Evolutionary conservation across 2,888 invertebrate species (phyloP), one percentile per base, ranked within the genome.

Genomic region (Papilio protenor): DNA sequence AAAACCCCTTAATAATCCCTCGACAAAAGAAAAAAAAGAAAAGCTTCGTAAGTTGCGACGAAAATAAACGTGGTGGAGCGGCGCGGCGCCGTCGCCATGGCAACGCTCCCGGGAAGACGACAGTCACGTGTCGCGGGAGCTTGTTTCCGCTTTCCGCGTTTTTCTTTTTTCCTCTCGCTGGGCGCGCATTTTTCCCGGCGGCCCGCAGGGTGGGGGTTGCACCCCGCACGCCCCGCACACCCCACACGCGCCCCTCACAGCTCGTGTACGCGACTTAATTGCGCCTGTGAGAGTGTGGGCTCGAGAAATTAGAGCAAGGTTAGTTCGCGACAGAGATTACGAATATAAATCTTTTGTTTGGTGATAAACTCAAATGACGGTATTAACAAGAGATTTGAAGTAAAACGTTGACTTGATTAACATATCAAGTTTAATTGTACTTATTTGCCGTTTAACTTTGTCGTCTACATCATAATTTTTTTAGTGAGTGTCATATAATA

Each of bases 201-300:
- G 79, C 84, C 83, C 81, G 84, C 85, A 49, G 75, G 73, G n/a
- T 21, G 40, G 81, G 77, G 73, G 81, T 77, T 84, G 84, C 85
- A 85, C 84, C 49, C 73, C 57, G 81, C 81, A 77, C 81, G 76
- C 79, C 82, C 80, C 79, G 82, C 80, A 88, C 89, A 74, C 77
- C 52, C 73, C 55, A 80, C 81, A 77, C 81, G 77, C 79, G 16
- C 49, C 49, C 40, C 90, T 88, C 88, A 87, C 87, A 87, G 89
- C 92, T 90, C 92, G 93, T 93, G 93, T 93, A 92, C 92, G 93
- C 89, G 91, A 92, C 94, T 94, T 94, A 94, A 94, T 94, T 94
- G 94, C 94, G 94, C 92, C 94, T 94, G 94, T 94, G 94, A 92
- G 94, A 93, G 94, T 93, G 94, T 94, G 94, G 94, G 93, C 92